Evolutionary conservation across 2,888 invertebrate species (phyloP), one percentile per base, ranked within the genome.

Genomic region (Temnothorax rugatulus): DNA sequence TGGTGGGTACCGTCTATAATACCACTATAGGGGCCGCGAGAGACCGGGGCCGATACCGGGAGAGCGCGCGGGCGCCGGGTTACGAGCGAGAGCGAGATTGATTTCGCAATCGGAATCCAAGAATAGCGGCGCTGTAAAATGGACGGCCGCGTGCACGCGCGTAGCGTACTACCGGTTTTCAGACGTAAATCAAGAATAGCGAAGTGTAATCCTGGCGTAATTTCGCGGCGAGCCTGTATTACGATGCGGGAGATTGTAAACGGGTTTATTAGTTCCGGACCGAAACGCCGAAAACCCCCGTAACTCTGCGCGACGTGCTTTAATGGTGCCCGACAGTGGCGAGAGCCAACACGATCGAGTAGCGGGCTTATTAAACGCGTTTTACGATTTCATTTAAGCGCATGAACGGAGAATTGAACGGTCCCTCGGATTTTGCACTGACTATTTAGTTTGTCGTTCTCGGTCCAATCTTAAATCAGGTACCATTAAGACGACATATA

Each of bases 41-140:
- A 59, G 25, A 87, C 87, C 87, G 81, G 77, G 84, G 88, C 76
- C 76, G 87, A 88, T 88, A 86, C 69, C 29, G 38, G 44, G 50
- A 87, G 84, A 84, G 87, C 52, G 77, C 61, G 52, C 82, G 59
- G 54, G 83, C 86, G 85, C 82, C 82, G 66, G 66, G 88, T 91
- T 91, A 89, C 86, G 87, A 91, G 89, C 88, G 85, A 86, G 89
- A 90, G 83, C 86, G 87, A 89, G 91, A 91, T 91, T 91, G 91
- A 91, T 91, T 91, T 91, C 88, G 89, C 91, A 91, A 91, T 90
- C 87, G 91, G 88, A 88, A 84, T 69, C 88, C 85, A 90, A 91
- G 91, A 91, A 90, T 90, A 90, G 90, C 88, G 79, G 29, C 73
- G 84, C 77, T 86, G 86, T 86, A 88, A 90, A 91, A 88, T 61